phyloP scores from a whole-genome alignment of 1,140 invertebrate genomes.

The Trachelipus rathkii region DNA sequence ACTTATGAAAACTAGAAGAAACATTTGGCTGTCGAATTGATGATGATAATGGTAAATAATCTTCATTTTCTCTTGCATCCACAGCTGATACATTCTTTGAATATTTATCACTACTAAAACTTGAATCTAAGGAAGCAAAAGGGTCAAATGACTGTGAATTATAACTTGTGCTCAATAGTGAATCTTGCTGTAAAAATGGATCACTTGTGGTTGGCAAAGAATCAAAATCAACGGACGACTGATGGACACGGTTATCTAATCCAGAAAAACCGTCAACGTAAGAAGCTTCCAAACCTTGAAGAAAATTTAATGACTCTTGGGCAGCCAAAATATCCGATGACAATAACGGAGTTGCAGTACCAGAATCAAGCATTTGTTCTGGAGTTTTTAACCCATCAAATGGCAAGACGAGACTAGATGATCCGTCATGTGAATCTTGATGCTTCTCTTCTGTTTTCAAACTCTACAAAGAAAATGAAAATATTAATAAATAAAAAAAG shows the following conservation, averaged over 20 bases:
- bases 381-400: not conserved
- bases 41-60: not conserved
- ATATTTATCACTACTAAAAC: not conserved
- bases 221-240: conserved; percentile 46
- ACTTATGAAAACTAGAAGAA: not conserved
- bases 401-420: conserved; percentile 37
- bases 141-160: conserved; percentile 51
- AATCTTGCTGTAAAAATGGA: conserved; percentile 51
- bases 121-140: conserved; percentile 9
- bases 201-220: conserved; percentile 49
- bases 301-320: conserved; percentile 67
- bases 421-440: conserved; percentile 59
- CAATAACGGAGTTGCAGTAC: conserved; percentile 35
- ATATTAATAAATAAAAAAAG: not conserved
- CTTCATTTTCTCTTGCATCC: not conserved
- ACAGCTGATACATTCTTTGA: not conserved
- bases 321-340: conserved; percentile 64
- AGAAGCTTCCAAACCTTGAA: conserved; percentile 62
- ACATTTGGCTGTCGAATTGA: not conserved
- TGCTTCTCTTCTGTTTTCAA: conserved; percentile 51
- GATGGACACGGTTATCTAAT: conserved; percentile 49
- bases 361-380: conserved; percentile 1
- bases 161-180: conserved; percentile 60
- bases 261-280: conserved; percentile 47
- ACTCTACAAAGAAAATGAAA: not conserved